A percentile compares a stretch with the other conserved stretches of the same genome.
Conservation (phyloP, 2,797 vertebrate genomes). For the Artibeus jamaicensis region DNA sequence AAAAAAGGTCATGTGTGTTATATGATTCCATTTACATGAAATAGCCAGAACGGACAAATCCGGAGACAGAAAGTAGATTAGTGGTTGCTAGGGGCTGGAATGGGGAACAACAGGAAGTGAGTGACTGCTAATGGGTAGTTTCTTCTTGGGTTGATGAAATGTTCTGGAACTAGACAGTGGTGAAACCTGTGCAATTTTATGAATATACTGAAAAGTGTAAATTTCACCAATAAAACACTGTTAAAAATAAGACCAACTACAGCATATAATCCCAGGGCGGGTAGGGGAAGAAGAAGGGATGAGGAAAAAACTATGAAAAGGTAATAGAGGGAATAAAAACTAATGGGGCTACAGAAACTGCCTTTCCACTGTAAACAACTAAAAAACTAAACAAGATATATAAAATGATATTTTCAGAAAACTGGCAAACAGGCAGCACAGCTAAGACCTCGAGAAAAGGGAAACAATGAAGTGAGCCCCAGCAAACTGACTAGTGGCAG, state of each 20-base stretch:
- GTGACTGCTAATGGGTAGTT: background rate
- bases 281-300: background rate
- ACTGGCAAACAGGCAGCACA: background rate
- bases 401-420: background rate
- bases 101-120: background rate
- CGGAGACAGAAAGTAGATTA: background rate
- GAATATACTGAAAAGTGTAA: background rate
- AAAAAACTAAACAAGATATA: background rate
- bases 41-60: background rate
- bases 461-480: background rate
- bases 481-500: background rate
- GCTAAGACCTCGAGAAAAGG: background rate
- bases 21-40: background rate
- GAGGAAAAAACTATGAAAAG: background rate
- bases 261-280: background rate
- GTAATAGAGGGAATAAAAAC: background rate
- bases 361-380: background rate
- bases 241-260: background rate
- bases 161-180: background rate
- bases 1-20: background rate
- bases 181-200: background rate
- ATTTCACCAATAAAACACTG: background rate
- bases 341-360: background rate
- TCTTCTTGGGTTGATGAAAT: background rate
- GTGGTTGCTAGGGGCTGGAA: background rate